A percentile compares a stretch with the other conserved stretches of the same genome.
Evolutionary conservation across 2,888 invertebrate genomes (phyloP).

Genomic region (Yponomeuta plumbellus): DNA sequence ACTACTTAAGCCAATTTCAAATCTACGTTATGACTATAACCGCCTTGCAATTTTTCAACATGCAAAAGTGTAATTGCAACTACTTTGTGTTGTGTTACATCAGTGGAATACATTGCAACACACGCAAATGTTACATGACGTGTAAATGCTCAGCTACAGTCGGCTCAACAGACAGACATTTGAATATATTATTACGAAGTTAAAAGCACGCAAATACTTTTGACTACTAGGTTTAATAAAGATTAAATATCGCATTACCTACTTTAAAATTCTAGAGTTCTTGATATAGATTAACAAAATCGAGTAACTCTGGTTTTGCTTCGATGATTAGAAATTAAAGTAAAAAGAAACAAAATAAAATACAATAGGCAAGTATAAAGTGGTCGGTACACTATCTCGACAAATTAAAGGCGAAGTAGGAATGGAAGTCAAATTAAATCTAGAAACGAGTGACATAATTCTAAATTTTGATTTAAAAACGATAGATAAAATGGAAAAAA

Average conservation of each 20-base stretch:
- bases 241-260: background rate
- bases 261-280: background rate
- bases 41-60: background rate
- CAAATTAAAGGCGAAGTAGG: too few species aligned
- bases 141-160: background rate
- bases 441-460: too few species aligned
- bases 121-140: background rate
- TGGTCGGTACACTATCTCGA: too few species aligned
- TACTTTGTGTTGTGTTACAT: background rate
- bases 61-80: slow-evolving; percentile 1
- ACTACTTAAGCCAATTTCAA: background rate
- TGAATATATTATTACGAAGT: background rate
- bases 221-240: background rate
- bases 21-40: background rate
- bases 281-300: too few species aligned
- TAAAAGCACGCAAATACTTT: background rate
- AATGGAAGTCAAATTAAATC: too few species aligned
- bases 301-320: too few species aligned
- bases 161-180: background rate
- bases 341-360: too few species aligned
- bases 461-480: too few species aligned
- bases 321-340: too few species aligned
- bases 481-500: too few species aligned
- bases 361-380: too few species aligned
- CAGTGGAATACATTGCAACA: background rate